A percentile compares a stretch with the other conserved stretches of the same genome.
Conservation (phyloP, 2,888 invertebrate genomes). For the Tetramorium bicarinatum region DNA sequence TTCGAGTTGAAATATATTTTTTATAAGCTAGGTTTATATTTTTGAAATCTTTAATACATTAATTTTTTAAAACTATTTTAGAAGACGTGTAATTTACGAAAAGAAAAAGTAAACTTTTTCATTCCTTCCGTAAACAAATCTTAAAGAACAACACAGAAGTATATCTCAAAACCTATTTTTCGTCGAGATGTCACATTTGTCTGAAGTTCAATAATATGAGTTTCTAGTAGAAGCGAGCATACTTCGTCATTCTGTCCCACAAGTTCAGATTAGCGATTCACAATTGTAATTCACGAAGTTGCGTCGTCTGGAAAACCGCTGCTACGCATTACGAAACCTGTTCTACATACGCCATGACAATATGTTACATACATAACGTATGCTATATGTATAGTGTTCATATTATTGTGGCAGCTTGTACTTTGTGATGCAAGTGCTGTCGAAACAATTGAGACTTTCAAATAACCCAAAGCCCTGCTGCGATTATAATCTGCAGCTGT, state of each 20-base stretch:
- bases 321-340: conserved; percentile 32
- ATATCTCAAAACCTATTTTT: neutral
- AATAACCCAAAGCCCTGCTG: neutral
- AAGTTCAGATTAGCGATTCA: conserved; percentile 47
- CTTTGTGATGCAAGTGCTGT: conserved; percentile 7
- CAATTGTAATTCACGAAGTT: conserved; percentile 48
- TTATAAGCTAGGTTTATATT: neutral
- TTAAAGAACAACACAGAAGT: neutral
- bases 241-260: conserved; percentile 39
- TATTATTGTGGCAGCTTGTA: conserved; percentile 31
- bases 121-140: neutral
- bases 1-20: neutral
- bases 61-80: neutral
- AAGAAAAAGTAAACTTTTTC: neutral
- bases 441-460: conserved; percentile 36
- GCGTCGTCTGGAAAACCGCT: conserved; percentile 34
- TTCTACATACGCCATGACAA: conserved; percentile 31
- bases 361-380: conserved; percentile 14
- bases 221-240: conserved; percentile 25
- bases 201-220: conserved; percentile 36
- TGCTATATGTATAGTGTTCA: conserved; percentile 19
- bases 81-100: neutral
- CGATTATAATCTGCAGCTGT: conserved; percentile 8
- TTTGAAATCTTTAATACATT: neutral
- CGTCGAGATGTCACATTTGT: conserved; percentile 32